Evolutionary conservation across 2,888 invertebrate genomes (phyloP).

Genomic region (Spilarctia lutea): DNA sequence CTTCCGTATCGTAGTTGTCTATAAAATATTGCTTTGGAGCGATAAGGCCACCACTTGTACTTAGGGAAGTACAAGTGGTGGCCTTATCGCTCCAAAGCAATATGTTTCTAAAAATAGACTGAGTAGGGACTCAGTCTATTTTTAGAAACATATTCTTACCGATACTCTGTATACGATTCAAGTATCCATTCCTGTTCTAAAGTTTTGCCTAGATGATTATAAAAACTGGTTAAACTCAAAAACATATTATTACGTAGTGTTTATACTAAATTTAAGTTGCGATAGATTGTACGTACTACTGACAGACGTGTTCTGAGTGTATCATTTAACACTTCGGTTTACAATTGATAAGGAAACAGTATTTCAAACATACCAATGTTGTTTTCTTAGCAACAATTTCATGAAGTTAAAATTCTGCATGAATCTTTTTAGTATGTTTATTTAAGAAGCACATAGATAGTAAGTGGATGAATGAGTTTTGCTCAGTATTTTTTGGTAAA

Average conservation of each 20-base stretch:
- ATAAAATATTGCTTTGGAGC: too few relatives aligned
- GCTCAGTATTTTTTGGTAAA: too few relatives aligned
- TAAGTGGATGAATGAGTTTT: too few relatives aligned
- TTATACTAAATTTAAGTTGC: constrained; percentile 4
- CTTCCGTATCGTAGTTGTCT: too few relatives aligned
- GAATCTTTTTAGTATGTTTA: neutral
- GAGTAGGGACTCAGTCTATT: neutral
- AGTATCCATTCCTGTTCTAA: neutral
- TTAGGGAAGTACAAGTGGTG: too few relatives aligned
- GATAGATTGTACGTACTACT: neutral
- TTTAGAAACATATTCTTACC: neutral
- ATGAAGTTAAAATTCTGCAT: neutral
- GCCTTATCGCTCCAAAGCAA: too few relatives aligned
- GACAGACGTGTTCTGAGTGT: constrained; percentile 3
- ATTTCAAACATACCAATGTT: neutral
- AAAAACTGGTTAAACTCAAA: neutral
- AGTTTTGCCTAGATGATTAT: neutral
- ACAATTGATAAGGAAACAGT: neutral
- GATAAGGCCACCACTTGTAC: too few relatives aligned
- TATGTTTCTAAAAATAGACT: too few relatives aligned
- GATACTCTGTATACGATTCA: neutral
- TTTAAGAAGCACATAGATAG: neutral
- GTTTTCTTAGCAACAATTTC: neutral
- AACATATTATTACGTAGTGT: neutral
- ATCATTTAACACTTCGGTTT: constrained; percentile 2